Base-by-base conservation (phyloP, 2,888 invertebrate genomes). In the Drosophila histrio region DNA sequence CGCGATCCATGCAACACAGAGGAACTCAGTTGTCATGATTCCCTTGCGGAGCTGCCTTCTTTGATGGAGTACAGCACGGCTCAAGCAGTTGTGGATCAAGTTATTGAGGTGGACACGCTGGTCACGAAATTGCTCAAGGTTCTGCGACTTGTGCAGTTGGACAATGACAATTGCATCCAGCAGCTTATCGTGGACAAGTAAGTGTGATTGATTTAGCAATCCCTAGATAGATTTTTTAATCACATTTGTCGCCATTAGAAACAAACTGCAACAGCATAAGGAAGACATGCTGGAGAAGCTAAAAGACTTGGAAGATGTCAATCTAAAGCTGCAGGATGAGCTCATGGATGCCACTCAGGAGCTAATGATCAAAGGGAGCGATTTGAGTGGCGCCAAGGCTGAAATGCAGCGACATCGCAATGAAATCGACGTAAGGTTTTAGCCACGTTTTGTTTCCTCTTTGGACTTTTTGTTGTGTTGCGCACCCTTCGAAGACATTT, bases 61-160 rank as follows among this genome's bases (percentile, higher is more conserved):
- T 90, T 88, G 72, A 91, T 89, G 60, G 94, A 94, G 67, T 93
- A 93, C 77, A 93, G 93, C 79, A 92, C 93, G 5, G 93, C 93
- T 3, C 93, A 94, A 67, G 93, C 94, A 41, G 92, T 95, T 28
- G 94, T 95, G 19, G 95, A 95, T 90, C 95, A 95, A 92, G 95
- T 95, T 13, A 95, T 95, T 57, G 94, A 95, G 70, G 95, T 95
- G 15, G 96, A 96, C 92, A 95, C 95, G 90, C 92, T 95, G 36
- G 94, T 96, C 11, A 95, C 95, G 9, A 95, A 95, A 89, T 92
- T 96, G 82, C 92, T 96, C 54, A 95, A 95, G 91, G 94, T 95
- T 13, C 92, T 95, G 86, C 93, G 95, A 65, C 95, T 96, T 78
- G 94, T 96, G 83, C 95, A 95, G 88, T 92, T 95, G 80, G 95